Percentiles rank a stretch among this genome's conserved stretches.
phyloP scores from a whole-genome alignment of 2,797 vertebrate species.

The Mormyrus proboscirostris region DNA sequence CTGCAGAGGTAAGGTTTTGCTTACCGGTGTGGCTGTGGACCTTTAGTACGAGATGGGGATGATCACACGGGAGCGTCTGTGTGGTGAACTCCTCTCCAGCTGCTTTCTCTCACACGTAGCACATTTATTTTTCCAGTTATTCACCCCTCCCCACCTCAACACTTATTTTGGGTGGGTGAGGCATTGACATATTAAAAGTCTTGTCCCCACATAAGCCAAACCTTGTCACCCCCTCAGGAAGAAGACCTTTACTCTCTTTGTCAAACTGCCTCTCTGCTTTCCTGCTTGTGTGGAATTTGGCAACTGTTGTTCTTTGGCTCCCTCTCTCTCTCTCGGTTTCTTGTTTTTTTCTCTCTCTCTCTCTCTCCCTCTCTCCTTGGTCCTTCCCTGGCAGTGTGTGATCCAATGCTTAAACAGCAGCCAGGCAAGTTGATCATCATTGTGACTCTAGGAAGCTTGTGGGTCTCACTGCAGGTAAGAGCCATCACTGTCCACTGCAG shows the following conservation, averaged over 20 bases:
- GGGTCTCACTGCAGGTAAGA: slow-evolving; percentile 3
- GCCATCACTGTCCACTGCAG: background rate
- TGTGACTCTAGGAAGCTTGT: background rate
- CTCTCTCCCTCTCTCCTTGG: background rate
- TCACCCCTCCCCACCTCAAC: background rate
- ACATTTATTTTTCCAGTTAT: background rate
- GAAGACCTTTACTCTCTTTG: background rate
- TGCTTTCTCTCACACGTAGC: background rate
- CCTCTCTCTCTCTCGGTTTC: background rate
- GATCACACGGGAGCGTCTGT: background rate
- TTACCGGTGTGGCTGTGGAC: background rate
- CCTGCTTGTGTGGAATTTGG: slow-evolving; percentile 14
- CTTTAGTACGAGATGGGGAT: background rate
- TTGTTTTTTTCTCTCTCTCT: background rate
- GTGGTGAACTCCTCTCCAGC: background rate
- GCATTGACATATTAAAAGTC: background rate
- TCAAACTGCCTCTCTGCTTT: background rate
- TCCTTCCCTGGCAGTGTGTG: background rate
- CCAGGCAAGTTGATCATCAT: background rate
- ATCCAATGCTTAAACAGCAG: background rate
- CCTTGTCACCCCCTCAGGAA: background rate
- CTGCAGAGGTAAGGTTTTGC: background rate
- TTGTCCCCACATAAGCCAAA: background rate
- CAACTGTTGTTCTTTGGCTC: background rate
- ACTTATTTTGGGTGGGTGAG: background rate